Conservation (phyloP, 2,888 invertebrate species). For the Adela reaumurella region DNA sequence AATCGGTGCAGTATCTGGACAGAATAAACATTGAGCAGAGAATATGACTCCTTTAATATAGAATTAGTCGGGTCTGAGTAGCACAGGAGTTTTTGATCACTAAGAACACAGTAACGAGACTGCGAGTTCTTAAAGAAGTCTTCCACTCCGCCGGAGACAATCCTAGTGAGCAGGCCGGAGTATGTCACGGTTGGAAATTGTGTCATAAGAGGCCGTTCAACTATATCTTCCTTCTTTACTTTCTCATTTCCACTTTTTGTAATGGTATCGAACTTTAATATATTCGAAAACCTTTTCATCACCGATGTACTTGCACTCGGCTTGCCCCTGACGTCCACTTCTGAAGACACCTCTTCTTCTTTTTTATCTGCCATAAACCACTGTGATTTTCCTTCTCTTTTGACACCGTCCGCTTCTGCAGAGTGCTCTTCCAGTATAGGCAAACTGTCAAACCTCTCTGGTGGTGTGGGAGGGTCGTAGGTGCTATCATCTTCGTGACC, state of each 20-base stretch:
- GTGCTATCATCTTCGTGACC: conserved; percentile 32
- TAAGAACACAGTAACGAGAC: conserved; percentile 66
- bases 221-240: conserved; percentile 22
- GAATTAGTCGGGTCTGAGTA: conserved; percentile 70
- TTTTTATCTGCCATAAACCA: conserved; percentile 29
- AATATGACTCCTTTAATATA: conserved; percentile 65
- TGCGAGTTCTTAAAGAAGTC: conserved; percentile 74
- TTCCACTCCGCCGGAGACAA: conserved; percentile 61
- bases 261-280: conserved; percentile 51
- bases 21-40: conserved; percentile 63
- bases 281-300: conserved; percentile 36
- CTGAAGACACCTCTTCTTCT: conserved; percentile 12
- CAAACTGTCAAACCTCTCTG: conserved; percentile 63
- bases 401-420: conserved; percentile 11
- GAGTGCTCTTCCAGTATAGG: conserved; percentile 37
- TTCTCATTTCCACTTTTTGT: conserved; percentile 25
- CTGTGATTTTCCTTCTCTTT: conserved; percentile 38
- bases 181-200: conserved; percentile 46
- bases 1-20: conserved; percentile 62
- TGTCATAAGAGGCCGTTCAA: conserved; percentile 53
- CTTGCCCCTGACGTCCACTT: conserved; percentile 11
- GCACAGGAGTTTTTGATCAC: conserved; percentile 69
- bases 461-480: conserved; percentile 60
- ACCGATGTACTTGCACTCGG: conserved; percentile 25
- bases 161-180: conserved; percentile 59